Evolutionary conservation across 2,113 vertebrate species (phyloP).

Genomic region (Dasyornis broadbenti): DNA sequence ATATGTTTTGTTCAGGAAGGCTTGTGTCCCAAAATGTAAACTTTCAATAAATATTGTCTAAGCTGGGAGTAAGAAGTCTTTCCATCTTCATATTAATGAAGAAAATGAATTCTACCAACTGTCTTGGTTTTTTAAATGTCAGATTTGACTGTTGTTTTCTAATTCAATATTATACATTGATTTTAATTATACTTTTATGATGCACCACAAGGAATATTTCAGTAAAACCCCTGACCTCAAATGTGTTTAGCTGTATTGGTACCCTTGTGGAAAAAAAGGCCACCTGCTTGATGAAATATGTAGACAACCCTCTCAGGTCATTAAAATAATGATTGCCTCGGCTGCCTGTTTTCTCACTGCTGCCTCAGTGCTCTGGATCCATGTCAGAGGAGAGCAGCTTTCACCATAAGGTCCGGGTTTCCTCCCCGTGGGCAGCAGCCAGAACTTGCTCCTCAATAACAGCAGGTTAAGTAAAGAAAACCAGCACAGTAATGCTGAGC

Average conservation of each 20-base stretch:
- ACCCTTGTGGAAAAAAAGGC: not conserved
- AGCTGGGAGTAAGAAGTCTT: not conserved
- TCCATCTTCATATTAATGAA: not conserved
- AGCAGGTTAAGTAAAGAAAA: not conserved
- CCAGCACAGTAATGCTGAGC: not conserved
- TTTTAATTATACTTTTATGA: not conserved
- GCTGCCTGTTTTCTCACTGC: not conserved
- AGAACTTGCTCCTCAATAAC: not conserved
- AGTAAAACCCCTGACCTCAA: not conserved
- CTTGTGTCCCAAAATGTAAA: not conserved
- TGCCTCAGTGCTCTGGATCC: not conserved
- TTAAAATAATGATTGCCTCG: not conserved
- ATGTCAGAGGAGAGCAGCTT: not conserved
- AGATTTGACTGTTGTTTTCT: not conserved
- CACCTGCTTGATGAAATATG: not conserved
- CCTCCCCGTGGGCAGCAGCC: accelerated
- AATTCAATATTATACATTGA: not conserved
- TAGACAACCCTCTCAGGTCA: not conserved
- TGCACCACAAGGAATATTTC: not conserved
- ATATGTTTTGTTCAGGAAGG: not conserved
- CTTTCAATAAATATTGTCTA: not conserved
- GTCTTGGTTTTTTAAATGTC: not conserved
- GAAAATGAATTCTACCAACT: not conserved
- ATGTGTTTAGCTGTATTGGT: not conserved
- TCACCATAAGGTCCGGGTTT: not conserved